Evolutionary conservation across 2,888 invertebrate genomes (phyloP).

Genomic region (Spilarctia lutea): DNA sequence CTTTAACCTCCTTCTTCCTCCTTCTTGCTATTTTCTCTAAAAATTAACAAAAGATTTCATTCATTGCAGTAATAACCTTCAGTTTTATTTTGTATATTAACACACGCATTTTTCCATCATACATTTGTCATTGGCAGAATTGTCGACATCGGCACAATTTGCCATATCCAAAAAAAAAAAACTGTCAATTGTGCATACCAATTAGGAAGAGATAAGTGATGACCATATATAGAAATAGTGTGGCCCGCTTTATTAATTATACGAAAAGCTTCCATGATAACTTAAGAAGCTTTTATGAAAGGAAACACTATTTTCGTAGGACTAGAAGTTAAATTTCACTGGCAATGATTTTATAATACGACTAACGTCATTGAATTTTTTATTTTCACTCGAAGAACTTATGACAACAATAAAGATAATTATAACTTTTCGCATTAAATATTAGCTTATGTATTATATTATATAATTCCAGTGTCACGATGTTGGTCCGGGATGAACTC

Average conservation of each 20-base stretch:
- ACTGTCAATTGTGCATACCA: background rate
- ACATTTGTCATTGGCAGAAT: too few species aligned
- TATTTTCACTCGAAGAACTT: background rate
- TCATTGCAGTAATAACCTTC: too few species aligned
- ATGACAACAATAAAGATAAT: background rate
- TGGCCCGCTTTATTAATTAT: background rate
- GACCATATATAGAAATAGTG: background rate
- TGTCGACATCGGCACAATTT: too few species aligned
- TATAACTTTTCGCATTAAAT: background rate
- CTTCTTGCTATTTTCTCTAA: too few species aligned
- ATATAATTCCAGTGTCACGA: too few species aligned
- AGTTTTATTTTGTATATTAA: too few species aligned
- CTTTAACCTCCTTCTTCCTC: too few species aligned
- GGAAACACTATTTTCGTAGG: background rate
- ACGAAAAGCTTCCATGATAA: background rate
- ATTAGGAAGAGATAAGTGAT: background rate
- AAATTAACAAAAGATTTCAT: too few species aligned
- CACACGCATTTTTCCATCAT: too few species aligned
- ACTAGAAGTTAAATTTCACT: background rate
- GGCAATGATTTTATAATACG: background rate
- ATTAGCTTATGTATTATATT: too few species aligned
- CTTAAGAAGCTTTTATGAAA: background rate
- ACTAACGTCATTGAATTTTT: background rate
- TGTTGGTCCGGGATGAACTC: too few species aligned
- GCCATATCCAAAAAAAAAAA: too few species aligned